Evolutionary conservation across 2,113 vertebrate species (phyloP), one percentile per base, ranked within the genome.

Genomic region (Rhea pennata): DNA sequence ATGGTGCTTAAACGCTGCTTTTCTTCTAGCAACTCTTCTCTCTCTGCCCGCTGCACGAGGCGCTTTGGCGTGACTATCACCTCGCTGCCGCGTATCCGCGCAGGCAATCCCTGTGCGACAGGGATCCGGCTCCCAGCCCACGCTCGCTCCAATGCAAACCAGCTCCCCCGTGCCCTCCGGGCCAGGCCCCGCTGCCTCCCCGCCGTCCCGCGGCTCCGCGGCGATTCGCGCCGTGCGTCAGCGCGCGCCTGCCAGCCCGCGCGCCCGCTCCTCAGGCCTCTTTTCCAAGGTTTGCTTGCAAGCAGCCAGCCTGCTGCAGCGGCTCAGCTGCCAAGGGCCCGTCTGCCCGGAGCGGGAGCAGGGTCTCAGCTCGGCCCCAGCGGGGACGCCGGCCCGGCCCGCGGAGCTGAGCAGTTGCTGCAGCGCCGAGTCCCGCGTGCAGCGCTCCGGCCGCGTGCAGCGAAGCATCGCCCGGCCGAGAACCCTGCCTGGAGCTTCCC

Each of bases 91-190:
- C 33, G n/a, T 33, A 48, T 21, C 66, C 2, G 1, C 0, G 2
- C 7, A n/a, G 40, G 14, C 1, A 2, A 62, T 8, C 23, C 29
- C 3, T 0, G 22, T 0, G 1, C 56, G n/a, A 70, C 29, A 33
- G 53, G 64, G 12, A 33, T 26, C 39, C 46, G 8, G 27, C 44
- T 39, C 21, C 84, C 50, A 58, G 46, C 17, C 26, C 31, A 33
- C 31, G 31, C 33, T 53, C 44, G 1, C 39, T 12, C 61, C 31
- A 21, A 11, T 6, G 11, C 42, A 17, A 10, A 36, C 20, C 84
- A 26, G 24, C 56, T 50, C 40, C 9, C 0, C 29, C n/a, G 5
- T 23, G n/a, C 3, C 71, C 44, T 46, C 14, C 6, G 44, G 15
- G 33, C n/a, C 56, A 65, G 64, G 19, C 53, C 21, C 31, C 6